Evolutionary conservation across 1,140 invertebrate genomes (phyloP).

Genomic region (Drosophila dunni): DNA sequence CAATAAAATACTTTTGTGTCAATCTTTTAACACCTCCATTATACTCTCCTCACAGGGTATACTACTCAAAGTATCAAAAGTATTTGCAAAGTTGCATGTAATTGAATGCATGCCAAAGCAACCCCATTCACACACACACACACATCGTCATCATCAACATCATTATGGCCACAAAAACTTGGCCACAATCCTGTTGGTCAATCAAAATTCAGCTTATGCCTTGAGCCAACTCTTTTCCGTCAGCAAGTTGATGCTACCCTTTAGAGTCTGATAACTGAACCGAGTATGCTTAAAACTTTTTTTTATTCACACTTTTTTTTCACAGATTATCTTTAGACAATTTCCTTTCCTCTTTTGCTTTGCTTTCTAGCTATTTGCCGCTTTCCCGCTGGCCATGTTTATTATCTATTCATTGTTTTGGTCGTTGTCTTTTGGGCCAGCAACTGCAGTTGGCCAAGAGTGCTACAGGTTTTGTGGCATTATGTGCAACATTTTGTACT

Average conservation of each 20-base stretch:
- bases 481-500: slow-evolving; percentile 31
- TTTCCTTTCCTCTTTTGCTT: slow-evolving; percentile 9
- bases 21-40: too few species aligned
- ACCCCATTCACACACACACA: slow-evolving; percentile 6
- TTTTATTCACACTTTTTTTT: slow-evolving; percentile 41
- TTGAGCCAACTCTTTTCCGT: slow-evolving; percentile 26
- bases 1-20: too few species aligned
- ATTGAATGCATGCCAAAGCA: slow-evolving; percentile 28
- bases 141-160: slow-evolving; percentile 13
- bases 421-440: slow-evolving; percentile 33
- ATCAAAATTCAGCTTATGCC: slow-evolving; percentile 57
- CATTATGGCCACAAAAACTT: not conserved
- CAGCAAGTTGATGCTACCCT: not conserved
- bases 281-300: slow-evolving; percentile 23
- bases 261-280: slow-evolving; percentile 12
- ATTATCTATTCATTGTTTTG: slow-evolving; percentile 18
- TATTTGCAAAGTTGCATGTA: slow-evolving; percentile 25
- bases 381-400: not conserved
- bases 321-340: slow-evolving; percentile 41
- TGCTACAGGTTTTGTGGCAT: slow-evolving; percentile 13
- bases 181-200: slow-evolving; percentile 39
- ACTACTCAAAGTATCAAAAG: not conserved
- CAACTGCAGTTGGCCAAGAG: not conserved
- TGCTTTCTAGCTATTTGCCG: slow-evolving; percentile 1
- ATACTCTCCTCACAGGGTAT: too few species aligned